Evolutionary conservation across 2,888 invertebrate species (phyloP).

Genomic region (Minunthozetes semirufus): DNA sequence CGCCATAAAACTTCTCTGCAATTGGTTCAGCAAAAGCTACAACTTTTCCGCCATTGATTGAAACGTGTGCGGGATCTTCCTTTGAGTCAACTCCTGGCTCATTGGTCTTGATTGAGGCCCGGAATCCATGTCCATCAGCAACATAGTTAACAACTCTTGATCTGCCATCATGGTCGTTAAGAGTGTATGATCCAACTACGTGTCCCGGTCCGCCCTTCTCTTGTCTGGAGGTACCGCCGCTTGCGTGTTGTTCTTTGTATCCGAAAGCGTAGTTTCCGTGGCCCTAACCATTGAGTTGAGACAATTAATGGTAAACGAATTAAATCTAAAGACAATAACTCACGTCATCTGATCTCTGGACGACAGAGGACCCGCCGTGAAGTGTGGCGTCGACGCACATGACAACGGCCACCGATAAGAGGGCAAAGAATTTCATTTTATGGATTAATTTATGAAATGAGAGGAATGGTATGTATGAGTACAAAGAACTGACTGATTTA

Average conservation of each 20-base stretch:
- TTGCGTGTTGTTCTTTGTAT: constrained; percentile 41
- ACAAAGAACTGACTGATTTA: not conserved
- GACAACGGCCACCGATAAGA: constrained; percentile 10
- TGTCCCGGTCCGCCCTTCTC: constrained; percentile 40
- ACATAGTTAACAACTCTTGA: constrained; percentile 40
- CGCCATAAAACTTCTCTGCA: no score
- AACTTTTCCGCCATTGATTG: constrained; percentile 33
- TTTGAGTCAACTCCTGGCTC: constrained; percentile 40
- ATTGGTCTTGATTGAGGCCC: constrained; percentile 40
- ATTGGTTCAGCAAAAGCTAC: constrained; percentile 13
- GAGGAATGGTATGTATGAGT: no score
- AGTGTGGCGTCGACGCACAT: not conserved
- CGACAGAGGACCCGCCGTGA: constrained; percentile 24
- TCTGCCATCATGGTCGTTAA: constrained; percentile 39
- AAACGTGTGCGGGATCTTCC: constrained; percentile 38
- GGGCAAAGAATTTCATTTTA: constrained; percentile 29
- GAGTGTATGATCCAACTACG: constrained; percentile 39
- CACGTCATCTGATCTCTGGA: constrained; percentile 32
- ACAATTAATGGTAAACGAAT: not conserved
- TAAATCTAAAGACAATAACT: not conserved
- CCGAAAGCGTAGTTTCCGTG: constrained; percentile 41
- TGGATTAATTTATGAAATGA: not conserved
- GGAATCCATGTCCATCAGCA: constrained; percentile 40
- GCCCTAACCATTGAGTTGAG: not conserved
- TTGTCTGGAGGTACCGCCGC: constrained; percentile 40